Evolutionary conservation across 2,888 invertebrate genomes (phyloP).

Genomic region (Buathra laborator): DNA sequence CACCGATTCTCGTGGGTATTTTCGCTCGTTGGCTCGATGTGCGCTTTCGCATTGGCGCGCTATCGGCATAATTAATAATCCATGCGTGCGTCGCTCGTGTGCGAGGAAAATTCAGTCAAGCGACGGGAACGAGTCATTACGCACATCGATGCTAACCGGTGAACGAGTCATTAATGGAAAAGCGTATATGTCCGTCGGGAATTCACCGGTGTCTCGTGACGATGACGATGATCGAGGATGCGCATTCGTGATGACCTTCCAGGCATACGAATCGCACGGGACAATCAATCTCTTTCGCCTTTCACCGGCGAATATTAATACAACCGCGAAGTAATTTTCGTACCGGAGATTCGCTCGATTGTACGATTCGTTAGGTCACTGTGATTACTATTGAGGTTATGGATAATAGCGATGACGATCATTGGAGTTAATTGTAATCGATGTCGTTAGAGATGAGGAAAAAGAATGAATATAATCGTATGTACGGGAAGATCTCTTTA

Average conservation of each 20-base stretch:
- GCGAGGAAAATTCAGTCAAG: constrained; percentile 18
- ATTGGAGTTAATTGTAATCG: no score
- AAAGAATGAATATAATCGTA: no score
- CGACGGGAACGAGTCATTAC: constrained; percentile 45
- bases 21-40: constrained; percentile 4
- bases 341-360: background rate
- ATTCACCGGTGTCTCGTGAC: background rate
- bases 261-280: constrained; percentile 19
- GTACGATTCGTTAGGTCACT: background rate
- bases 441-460: no score
- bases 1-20: constrained; percentile 15
- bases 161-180: constrained; percentile 46
- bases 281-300: constrained; percentile 7
- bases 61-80: constrained; percentile 55
- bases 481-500: no score
- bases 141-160: constrained; percentile 51
- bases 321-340: background rate
- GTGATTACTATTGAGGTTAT: no score
- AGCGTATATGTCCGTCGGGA: constrained; percentile 20
- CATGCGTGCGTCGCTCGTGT: constrained; percentile 13
- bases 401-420: no score
- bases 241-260: constrained; percentile 36
- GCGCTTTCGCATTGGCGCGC: background rate
- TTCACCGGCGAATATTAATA: constrained; percentile 15
- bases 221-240: constrained; percentile 22